Conservation (phyloP, 2,888 invertebrate species). For the Diloba caeruleocephala region DNA sequence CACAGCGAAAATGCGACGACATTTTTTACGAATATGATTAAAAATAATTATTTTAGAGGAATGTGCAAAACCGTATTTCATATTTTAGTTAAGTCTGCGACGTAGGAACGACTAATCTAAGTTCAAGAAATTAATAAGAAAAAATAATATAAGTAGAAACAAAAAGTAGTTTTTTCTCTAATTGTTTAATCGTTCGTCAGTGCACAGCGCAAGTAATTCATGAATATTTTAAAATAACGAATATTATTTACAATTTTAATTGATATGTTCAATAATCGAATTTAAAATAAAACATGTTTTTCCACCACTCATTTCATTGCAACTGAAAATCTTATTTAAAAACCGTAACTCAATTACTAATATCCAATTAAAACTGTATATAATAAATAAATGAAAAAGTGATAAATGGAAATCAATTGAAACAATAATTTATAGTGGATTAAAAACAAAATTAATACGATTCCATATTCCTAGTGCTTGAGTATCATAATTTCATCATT, state of each 20-base stretch:
- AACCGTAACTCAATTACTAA: neutral
- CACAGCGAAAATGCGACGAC: conserved; percentile 31
- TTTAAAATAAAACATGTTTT: conserved; percentile 18
- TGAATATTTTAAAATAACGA: conserved; percentile 7
- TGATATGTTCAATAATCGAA: conserved; percentile 19
- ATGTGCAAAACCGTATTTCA: conserved; percentile 54
- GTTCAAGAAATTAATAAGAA: neutral
- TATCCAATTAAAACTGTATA: conserved; percentile 47
- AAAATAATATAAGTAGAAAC: neutral
- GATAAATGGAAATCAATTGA: conserved; percentile 7
- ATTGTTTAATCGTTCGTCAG: conserved; percentile 5
- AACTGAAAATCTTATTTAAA: conserved; percentile 12
- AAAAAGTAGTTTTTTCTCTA: neutral
- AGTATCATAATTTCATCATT: conserved; percentile 66
- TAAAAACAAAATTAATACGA: conserved; percentile 53
- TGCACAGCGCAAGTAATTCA: conserved; percentile 5
- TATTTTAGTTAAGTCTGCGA: conserved; percentile 23
- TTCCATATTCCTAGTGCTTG: conserved; percentile 60
- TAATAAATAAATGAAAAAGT: conserved; percentile 19
- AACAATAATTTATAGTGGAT: conserved; percentile 58
- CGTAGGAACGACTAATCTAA: conserved; percentile 4
- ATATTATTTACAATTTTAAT: conserved; percentile 50
- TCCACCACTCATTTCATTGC: neutral
- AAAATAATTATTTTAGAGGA: conserved; percentile 47
- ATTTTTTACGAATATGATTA: conserved; percentile 28